phyloP scores from a whole-genome alignment of 2,797 vertebrate genomes.

The Euphonia xanthogaster region DNA sequence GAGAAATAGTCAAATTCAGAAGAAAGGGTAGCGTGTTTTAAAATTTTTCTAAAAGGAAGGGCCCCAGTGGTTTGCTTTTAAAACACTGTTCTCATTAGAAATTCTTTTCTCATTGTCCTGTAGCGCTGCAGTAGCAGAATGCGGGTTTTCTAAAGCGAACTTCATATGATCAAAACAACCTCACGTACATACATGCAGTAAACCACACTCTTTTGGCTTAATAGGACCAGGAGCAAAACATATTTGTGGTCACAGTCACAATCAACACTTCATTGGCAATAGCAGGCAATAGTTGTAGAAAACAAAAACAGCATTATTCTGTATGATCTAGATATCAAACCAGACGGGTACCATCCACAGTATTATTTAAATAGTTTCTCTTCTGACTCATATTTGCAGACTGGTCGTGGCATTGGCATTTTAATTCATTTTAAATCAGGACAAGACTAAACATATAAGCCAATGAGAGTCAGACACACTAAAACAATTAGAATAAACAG shows the following conservation, averaged over 20 bases:
- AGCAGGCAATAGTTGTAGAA: constrained; percentile 28
- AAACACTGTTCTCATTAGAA: constrained; percentile 40
- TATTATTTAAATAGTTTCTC: constrained; percentile 48
- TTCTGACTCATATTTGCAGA: constrained; percentile 49
- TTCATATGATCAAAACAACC: constrained; percentile 56
- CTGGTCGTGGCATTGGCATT: constrained; percentile 42
- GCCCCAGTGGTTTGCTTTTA: constrained; percentile 32
- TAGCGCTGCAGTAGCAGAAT: constrained; percentile 53
- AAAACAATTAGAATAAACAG: constrained; percentile 62
- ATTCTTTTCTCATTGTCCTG: constrained; percentile 54
- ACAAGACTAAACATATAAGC: constrained; percentile 67
- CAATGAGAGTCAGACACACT: constrained; percentile 50
- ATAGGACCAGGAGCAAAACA: constrained; percentile 34
- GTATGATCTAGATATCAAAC: constrained; percentile 48
- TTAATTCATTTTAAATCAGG: constrained; percentile 54
- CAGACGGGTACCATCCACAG: background rate
- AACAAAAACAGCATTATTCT: constrained; percentile 52
- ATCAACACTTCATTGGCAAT: constrained; percentile 49
- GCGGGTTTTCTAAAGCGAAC: constrained; percentile 47
- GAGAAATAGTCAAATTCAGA: constrained; percentile 20
- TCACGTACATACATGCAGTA: constrained; percentile 60
- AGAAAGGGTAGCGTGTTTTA: background rate
- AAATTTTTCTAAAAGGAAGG: background rate
- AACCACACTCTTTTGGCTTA: constrained; percentile 43
- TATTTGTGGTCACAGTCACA: constrained; percentile 53